These are phyloP conservation scores for Aporophyla nigra DNA, from an alignment of 2,888 invertebrate species.

Conservation along the genomic window DNA sequence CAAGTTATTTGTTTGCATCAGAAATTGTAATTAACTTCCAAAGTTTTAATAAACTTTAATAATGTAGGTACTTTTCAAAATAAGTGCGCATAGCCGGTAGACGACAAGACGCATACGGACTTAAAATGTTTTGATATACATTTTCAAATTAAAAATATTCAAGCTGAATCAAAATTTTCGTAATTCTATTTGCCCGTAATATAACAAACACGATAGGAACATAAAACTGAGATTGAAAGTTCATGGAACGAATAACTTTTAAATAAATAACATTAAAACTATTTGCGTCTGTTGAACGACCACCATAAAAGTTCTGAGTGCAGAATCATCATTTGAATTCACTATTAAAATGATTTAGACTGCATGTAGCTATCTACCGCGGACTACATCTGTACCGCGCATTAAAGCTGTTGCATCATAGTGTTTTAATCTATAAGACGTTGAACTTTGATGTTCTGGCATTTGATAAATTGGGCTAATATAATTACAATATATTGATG, in stretches of 20 bases:
- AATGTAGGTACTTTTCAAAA: background rate
- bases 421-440: constrained; percentile 64
- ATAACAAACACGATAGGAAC: background rate
- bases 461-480: constrained; percentile 61
- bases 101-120: no score
- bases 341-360: constrained; percentile 66
- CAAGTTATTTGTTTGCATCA: no score
- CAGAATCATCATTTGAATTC: constrained; percentile 38
- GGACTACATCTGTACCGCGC: constrained; percentile 72
- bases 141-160: background rate
- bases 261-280: constrained; percentile 25
- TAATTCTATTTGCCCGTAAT: background rate
- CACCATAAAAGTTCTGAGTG: constrained; percentile 32
- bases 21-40: constrained; percentile 7
- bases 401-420: constrained; percentile 71
- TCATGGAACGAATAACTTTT: constrained; percentile 8
- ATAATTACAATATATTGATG: constrained; percentile 21
- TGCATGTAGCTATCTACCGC: constrained; percentile 27
- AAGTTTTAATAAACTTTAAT: background rate
- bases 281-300: constrained; percentile 16
- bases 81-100: background rate
- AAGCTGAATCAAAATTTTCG: background rate
- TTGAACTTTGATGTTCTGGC: constrained; percentile 72
- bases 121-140: background rate
- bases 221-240: constrained; percentile 19